phyloP scores from a whole-genome alignment of 2,113 vertebrate genomes.

The Megaceryle torquata region DNA sequence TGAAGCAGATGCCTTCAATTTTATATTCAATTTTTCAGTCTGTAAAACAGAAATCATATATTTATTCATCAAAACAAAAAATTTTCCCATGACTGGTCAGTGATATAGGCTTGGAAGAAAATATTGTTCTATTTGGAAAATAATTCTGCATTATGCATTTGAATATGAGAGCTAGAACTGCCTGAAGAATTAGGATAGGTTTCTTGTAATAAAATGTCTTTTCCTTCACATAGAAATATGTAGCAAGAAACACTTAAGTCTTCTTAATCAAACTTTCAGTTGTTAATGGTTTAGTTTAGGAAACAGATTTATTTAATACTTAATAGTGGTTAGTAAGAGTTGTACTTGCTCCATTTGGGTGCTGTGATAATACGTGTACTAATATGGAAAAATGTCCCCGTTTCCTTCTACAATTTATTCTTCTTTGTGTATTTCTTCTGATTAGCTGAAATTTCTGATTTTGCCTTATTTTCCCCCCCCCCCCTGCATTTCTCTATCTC shows the following conservation, averaged over 20 bases:
- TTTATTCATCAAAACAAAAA: background rate
- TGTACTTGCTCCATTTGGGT: background rate
- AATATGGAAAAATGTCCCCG: background rate
- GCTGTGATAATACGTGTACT: background rate
- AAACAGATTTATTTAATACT: background rate
- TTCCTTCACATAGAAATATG: background rate
- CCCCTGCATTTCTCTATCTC: background rate
- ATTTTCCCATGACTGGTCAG: background rate
- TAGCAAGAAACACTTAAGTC: background rate
- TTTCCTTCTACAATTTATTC: background rate
- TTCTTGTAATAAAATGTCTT: background rate
- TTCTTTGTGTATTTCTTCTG: background rate
- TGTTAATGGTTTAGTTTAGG: background rate
- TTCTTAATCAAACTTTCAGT: background rate
- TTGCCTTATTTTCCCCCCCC: fast-evolving
- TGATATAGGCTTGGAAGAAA: background rate
- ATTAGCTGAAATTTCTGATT: background rate
- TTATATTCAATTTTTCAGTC: background rate
- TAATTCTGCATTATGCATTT: background rate
- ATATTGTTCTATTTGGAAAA: background rate
- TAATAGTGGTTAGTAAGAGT: background rate
- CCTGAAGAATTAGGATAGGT: background rate
- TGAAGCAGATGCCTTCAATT: conserved; percentile 38
- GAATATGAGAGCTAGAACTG: background rate
- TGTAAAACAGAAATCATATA: background rate